These are phyloP conservation scores for Lutraria lutraria DNA, from an alignment of 2,888 invertebrate genomes.

Conservation along the genomic window DNA sequence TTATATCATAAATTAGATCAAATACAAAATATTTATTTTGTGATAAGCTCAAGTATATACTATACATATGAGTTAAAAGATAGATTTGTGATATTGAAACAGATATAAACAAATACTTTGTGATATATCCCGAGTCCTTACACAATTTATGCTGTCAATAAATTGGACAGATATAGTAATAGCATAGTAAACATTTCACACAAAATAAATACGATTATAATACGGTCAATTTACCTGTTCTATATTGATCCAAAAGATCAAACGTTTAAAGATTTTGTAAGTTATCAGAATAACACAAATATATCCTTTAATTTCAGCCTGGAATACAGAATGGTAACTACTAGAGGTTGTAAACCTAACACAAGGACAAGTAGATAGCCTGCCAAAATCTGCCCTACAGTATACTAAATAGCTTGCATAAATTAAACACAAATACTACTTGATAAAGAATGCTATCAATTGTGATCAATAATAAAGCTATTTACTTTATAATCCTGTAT, in stretches of 20 bases:
- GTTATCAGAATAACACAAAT: not conserved
- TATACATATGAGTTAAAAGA: not conserved
- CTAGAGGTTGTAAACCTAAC: not conserved
- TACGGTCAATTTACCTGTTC: not conserved
- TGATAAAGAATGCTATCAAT: not conserved
- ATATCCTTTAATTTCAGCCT: not conserved
- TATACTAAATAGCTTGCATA: not conserved
- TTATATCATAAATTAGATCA: not conserved
- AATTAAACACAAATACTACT: not conserved
- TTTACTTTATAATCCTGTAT: not conserved
- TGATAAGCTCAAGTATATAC: not conserved
- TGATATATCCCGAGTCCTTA: conserved; percentile 15
- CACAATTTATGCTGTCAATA: not conserved
- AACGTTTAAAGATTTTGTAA: not conserved
- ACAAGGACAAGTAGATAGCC: not conserved
- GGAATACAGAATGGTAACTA: not conserved
- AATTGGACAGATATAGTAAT: conserved; percentile 2
- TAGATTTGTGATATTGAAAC: not conserved
- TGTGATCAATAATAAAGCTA: not conserved
- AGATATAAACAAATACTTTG: conserved; percentile 2
- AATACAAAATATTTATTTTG: not conserved
- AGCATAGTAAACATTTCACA: conserved; percentile 21
- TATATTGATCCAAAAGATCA: conserved; percentile 20
- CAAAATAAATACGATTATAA: conserved; percentile 23
- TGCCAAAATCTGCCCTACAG: conserved; percentile 6